These are phyloP conservation scores for Lordiphosa collinella DNA, from an alignment of 1,140 invertebrate species.

Conservation along the genomic window DNA sequence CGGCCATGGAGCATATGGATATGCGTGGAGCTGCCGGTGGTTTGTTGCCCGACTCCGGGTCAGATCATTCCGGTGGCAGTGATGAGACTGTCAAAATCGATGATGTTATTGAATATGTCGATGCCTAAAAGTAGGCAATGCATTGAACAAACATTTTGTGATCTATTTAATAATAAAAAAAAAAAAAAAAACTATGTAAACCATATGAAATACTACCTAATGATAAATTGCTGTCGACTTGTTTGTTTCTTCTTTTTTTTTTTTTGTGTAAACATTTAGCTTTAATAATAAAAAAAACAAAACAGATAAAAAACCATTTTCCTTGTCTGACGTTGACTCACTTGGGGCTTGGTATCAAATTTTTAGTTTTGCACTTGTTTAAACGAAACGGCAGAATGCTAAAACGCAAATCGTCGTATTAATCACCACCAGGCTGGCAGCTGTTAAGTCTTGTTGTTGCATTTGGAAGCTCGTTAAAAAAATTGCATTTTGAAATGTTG, in stretches of 20 bases:
- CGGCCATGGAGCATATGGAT: conserved; percentile 69
- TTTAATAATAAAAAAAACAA: no score
- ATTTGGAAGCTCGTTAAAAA: conserved; percentile 9
- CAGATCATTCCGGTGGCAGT: conserved; percentile 79
- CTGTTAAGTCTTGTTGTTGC: neutral
- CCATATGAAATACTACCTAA: no score
- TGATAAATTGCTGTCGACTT: no score
- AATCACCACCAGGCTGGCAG: conserved; percentile 3
- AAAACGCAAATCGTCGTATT: conserved; percentile 5
- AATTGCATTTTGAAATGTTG: conserved; percentile 60
- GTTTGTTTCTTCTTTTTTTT: no score
- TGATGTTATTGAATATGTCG: conserved; percentile 75
- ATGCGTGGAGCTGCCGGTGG: conserved; percentile 48
- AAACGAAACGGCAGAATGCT: conserved; percentile 3
- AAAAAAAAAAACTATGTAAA: no score
- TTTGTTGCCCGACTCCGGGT: conserved; percentile 42
- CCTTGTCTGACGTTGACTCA: no score
- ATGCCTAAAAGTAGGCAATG: conserved; percentile 55
- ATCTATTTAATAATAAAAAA: no score
- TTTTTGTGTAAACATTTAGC: no score
- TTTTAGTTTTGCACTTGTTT: conserved; percentile 3
- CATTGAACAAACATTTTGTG: no score
- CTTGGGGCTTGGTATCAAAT: conserved; percentile 2
- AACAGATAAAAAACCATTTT: no score
- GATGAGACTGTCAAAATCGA: conserved; percentile 77